Conservation (phyloP, 37 sponge, comb jelly and placozoan genomes). For the Chondrosia reniformis region DNA sequence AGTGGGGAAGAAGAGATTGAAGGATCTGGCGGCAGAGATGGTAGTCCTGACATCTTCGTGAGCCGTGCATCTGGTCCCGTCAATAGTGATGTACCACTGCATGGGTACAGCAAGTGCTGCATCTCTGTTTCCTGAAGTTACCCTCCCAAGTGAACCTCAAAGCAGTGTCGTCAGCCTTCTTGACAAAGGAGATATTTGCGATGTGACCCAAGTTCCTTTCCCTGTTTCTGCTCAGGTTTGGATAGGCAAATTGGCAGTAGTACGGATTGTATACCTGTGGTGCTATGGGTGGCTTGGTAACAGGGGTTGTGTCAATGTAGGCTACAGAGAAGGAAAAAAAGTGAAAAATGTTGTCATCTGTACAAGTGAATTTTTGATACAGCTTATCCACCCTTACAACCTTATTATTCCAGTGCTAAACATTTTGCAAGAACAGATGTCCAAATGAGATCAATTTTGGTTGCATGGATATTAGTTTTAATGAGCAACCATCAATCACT, state of each 20-base stretch:
- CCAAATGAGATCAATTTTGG: too few relatives aligned
- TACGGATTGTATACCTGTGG: slow-evolving; percentile 40
- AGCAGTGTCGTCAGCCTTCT: slow-evolving; percentile 39
- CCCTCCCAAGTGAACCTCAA: slow-evolving; percentile 62
- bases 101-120: slow-evolving; percentile 49
- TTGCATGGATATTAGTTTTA: too few relatives aligned
- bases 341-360: not conserved
- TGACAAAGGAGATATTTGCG: slow-evolving; percentile 23
- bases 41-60: slow-evolving; percentile 41
- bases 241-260: slow-evolving; percentile 56
- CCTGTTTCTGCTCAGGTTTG: slow-evolving; percentile 26
- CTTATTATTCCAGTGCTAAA: too few relatives aligned
- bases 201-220: slow-evolving; percentile 57
- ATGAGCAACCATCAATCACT: too few relatives aligned
- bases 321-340: not conserved
- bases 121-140: slow-evolving; percentile 57
- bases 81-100: slow-evolving; percentile 53
- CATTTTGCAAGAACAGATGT: too few relatives aligned
- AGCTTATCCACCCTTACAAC: too few relatives aligned
- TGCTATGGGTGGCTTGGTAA: slow-evolving; percentile 1
- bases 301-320: not conserved
- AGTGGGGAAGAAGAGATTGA: slow-evolving; percentile 47
- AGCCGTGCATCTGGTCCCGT: slow-evolving; percentile 37
- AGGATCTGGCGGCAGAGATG: slow-evolving; percentile 14
- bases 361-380: not conserved